Percentiles rank a stretch among this genome's conserved stretches.
These are phyloP conservation scores for Siphamia tubifer DNA, from an alignment of 2,113 vertebrate genomes.

Conservation along the genomic window DNA sequence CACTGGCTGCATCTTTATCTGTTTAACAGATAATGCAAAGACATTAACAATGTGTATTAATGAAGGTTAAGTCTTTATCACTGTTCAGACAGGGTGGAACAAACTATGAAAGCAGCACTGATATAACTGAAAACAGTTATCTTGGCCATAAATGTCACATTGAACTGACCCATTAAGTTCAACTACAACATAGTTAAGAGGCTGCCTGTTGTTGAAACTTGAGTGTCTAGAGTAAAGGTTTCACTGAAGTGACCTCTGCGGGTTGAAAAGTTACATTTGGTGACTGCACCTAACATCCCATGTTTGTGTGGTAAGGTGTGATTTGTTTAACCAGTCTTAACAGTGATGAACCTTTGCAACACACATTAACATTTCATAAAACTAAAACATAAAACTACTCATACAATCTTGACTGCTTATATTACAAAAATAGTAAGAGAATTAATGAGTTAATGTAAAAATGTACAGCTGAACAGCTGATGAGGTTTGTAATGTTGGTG, in stretches of 20 bases:
- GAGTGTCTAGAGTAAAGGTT: background rate
- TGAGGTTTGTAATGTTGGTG: too few relatives aligned
- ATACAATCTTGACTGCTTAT: too few relatives aligned
- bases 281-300: background rate
- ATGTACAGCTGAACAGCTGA: too few relatives aligned
- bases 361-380: too few relatives aligned
- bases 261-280: background rate
- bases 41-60: background rate
- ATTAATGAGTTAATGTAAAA: too few relatives aligned
- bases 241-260: background rate
- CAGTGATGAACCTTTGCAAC: background rate
- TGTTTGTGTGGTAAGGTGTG: background rate
- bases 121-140: too few relatives aligned
- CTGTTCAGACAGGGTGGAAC: background rate
- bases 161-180: too few relatives aligned
- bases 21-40: background rate
- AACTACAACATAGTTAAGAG: too few relatives aligned
- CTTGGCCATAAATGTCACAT: too few relatives aligned
- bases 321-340: background rate
- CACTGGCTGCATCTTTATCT: slow-evolving; percentile 31
- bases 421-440: too few relatives aligned
- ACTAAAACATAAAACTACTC: too few relatives aligned
- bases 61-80: background rate
- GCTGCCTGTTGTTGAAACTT: too few relatives aligned
- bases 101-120: background rate